Evolutionary conservation across 1,140 invertebrate species (phyloP).

Genomic region (Halictus rubicundus): DNA sequence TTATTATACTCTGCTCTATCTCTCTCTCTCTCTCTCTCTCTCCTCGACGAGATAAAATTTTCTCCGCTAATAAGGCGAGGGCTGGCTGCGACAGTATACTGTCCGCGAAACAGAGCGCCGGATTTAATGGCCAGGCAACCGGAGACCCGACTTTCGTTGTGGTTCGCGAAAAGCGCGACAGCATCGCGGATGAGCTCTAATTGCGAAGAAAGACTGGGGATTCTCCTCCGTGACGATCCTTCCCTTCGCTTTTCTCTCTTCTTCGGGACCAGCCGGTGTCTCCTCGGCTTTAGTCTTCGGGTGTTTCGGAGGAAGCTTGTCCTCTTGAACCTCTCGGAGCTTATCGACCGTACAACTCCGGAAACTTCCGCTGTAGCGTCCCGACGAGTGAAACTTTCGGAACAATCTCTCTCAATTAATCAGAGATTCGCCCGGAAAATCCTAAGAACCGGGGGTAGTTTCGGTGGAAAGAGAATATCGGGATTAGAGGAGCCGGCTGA

Average conservation of each 20-base stretch:
- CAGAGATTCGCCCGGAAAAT: neutral
- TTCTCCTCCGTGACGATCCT: neutral
- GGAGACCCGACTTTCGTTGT: neutral
- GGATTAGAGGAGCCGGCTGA: too few relatives aligned
- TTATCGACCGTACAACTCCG: neutral
- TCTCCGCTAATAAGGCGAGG: neutral
- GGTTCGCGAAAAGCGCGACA: neutral
- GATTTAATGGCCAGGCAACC: neutral
- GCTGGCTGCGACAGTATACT: neutral
- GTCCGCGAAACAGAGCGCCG: neutral
- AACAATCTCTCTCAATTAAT: conserved; percentile 22
- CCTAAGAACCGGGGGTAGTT: too few relatives aligned
- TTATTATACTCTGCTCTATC: neutral
- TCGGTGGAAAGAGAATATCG: neutral
- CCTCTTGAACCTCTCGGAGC: neutral
- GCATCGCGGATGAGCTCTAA: neutral
- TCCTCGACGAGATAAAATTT: neutral
- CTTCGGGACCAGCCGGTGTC: too few relatives aligned
- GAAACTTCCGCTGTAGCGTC: neutral
- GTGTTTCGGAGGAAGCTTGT: neutral
- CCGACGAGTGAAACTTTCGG: neutral
- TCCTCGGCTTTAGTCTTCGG: too few relatives aligned
- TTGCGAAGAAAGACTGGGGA: neutral
- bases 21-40: too few relatives aligned
- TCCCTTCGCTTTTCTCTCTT: neutral